Evolutionary conservation across 1,140 invertebrate genomes (phyloP).

Genomic region (Lysiphlebus fabarum): DNA sequence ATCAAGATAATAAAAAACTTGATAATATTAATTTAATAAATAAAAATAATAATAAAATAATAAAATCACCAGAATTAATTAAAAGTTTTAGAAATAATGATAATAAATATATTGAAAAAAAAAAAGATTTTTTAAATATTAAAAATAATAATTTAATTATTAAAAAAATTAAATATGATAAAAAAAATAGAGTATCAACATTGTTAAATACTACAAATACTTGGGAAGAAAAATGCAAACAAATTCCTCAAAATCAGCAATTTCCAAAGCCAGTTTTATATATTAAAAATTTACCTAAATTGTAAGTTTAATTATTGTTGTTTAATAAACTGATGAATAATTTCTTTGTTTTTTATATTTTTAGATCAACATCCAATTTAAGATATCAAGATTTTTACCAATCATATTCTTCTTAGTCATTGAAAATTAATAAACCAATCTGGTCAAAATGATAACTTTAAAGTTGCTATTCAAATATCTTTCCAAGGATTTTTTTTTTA

Average conservation of each 20-base stretch:
- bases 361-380: slow-evolving; percentile 30
- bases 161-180: slow-evolving; percentile 10
- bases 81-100: slow-evolving; percentile 43
- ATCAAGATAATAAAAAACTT: slow-evolving; percentile 34
- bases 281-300: slow-evolving; percentile 47
- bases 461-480: too few relatives aligned
- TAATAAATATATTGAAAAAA: slow-evolving; percentile 37
- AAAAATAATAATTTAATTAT: slow-evolving; percentile 11
- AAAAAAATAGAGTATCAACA: slow-evolving; percentile 27
- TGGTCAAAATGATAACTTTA: too few relatives aligned
- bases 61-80: slow-evolving; percentile 25
- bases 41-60: slow-evolving; percentile 20
- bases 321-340: slow-evolving; percentile 3
- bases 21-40: slow-evolving; percentile 20
- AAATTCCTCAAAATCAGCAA: slow-evolving; percentile 17
- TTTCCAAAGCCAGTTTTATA: slow-evolving; percentile 30
- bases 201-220: slow-evolving; percentile 42
- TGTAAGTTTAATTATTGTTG: slow-evolving; percentile 33
- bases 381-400: slow-evolving; percentile 28
- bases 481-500: too few relatives aligned
- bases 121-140: slow-evolving; percentile 29
- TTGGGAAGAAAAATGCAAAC: slow-evolving; percentile 44
- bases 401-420: slow-evolving; percentile 23
- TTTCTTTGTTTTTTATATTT: slow-evolving; percentile 17
- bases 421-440: slow-evolving; percentile 35